Conservation (phyloP, 2,113 vertebrate species). For the Barnardius zonarius region DNA sequence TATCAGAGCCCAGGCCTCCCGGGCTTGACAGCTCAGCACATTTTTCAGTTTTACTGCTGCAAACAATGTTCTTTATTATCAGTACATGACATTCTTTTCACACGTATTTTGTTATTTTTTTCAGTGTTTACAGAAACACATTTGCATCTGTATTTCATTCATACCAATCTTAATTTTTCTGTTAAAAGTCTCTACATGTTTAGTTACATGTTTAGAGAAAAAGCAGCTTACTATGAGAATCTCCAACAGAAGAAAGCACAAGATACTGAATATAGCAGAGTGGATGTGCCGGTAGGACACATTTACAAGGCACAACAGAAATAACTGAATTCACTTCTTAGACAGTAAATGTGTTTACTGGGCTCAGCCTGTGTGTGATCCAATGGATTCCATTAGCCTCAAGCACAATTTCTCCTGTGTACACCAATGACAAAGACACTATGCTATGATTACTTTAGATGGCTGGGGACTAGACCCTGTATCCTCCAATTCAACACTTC, state of each 20-base stretch:
- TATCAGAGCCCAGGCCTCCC: not conserved
- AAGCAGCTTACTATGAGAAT: not conserved
- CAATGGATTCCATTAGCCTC: not conserved
- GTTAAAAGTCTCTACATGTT: not conserved
- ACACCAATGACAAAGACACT: not conserved
- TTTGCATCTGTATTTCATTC: not conserved
- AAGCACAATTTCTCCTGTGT: not conserved
- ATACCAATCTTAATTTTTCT: not conserved
- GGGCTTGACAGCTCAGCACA: not conserved
- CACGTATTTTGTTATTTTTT: not conserved
- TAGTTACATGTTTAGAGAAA: not conserved
- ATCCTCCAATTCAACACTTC: not conserved
- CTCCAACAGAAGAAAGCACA: not conserved
- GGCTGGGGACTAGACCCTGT: not conserved
- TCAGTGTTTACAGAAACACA: not conserved
- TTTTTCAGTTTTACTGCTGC: not conserved
- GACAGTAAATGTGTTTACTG: not conserved
- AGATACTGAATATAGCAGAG: not conserved
- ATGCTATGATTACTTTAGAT: not conserved
- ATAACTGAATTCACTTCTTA: not conserved
- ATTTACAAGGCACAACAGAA: not conserved
- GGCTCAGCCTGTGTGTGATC: not conserved
- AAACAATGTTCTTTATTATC: not conserved
- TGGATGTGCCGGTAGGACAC: not conserved
- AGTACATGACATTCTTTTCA: not conserved